These are phyloP conservation scores for Epinephelus awoara DNA, from an alignment of 2,797 vertebrate species.

Conservation along the genomic window DNA sequence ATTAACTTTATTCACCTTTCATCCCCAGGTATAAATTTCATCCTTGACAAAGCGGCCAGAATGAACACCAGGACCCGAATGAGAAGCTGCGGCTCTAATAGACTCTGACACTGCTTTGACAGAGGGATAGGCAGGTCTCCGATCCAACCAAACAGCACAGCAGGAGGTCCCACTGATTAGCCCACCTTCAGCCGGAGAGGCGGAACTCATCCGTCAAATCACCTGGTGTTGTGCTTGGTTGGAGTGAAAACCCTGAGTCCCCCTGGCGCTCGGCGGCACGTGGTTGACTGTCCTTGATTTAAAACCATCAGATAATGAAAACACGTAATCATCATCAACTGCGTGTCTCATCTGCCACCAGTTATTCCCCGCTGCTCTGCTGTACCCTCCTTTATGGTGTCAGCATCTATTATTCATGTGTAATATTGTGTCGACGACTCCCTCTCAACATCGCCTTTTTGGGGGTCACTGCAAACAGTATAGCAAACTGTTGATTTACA, in stretches of 20 bases:
- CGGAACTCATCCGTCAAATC: conserved; percentile 75
- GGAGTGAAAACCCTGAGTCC: conserved; percentile 61
- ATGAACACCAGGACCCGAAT: conserved; percentile 18
- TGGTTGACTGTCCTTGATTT: conserved; percentile 62
- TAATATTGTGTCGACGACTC: conserved; percentile 15
- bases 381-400: conserved; percentile 30
- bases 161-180: conserved; percentile 65
- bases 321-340: conserved; percentile 66
- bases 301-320: conserved; percentile 77
- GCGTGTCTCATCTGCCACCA: conserved; percentile 52
- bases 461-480: conserved; percentile 3
- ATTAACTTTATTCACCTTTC: conserved; percentile 49
- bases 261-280: conserved; percentile 42
- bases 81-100: conserved; percentile 38
- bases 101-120: conserved; percentile 49
- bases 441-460: conserved; percentile 10
- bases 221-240: conserved; percentile 69
- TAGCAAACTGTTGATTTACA: background rate
- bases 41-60: conserved; percentile 29
- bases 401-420: conserved; percentile 34
- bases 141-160: conserved; percentile 45
- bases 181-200: conserved; percentile 65
- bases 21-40: conserved; percentile 17
- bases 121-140: conserved; percentile 45
- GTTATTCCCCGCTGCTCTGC: conserved; percentile 53